These are phyloP conservation scores for Drepana arcuata DNA, from an alignment of 1,140 invertebrate species.

Conservation along the genomic window DNA sequence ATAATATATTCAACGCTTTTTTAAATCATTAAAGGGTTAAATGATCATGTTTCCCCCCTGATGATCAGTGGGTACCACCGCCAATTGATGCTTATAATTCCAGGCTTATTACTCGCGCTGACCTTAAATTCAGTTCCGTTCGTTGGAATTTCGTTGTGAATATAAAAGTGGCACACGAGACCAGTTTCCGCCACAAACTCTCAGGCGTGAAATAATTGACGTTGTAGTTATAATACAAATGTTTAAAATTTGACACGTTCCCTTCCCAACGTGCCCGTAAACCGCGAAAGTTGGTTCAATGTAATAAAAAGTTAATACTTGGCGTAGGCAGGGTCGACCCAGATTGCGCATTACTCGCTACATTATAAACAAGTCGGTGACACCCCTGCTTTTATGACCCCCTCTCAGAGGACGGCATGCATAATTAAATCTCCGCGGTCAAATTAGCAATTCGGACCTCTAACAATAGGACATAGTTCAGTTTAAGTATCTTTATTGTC, in stretches of 20 bases:
- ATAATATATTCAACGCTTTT: too few relatives aligned
- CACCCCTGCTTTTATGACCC: conserved; percentile 54
- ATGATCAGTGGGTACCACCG: too few relatives aligned
- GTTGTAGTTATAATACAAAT: conserved; percentile 25
- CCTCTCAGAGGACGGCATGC: conserved; percentile 48
- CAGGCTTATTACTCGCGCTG: too few relatives aligned
- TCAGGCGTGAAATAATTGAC: conserved; percentile 12
- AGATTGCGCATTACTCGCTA: conserved; percentile 56
- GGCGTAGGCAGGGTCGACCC: conserved; percentile 35
- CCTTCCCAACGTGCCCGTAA: conserved; percentile 30
- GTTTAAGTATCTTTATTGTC: conserved; percentile 59
- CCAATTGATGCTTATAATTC: too few relatives aligned
- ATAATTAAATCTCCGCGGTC: conserved; percentile 69
- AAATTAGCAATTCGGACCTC: conserved; percentile 66
- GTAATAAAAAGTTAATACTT: conserved; percentile 65
- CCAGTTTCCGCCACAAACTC: too few relatives aligned
- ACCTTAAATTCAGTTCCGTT: too few relatives aligned
- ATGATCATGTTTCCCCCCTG: too few relatives aligned
- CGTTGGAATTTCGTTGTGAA: too few relatives aligned
- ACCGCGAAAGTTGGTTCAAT: conserved; percentile 50
- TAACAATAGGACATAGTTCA: conserved; percentile 61
- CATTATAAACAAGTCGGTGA: conserved; percentile 66
- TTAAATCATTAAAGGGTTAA: too few relatives aligned
- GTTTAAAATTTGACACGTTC: conserved; percentile 36
- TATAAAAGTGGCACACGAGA: too few relatives aligned